Percentiles rank a stretch among this genome's conserved stretches.
phyloP scores from a whole-genome alignment of 2,797 vertebrate species.

The Arctocebus calabarensis region DNA sequence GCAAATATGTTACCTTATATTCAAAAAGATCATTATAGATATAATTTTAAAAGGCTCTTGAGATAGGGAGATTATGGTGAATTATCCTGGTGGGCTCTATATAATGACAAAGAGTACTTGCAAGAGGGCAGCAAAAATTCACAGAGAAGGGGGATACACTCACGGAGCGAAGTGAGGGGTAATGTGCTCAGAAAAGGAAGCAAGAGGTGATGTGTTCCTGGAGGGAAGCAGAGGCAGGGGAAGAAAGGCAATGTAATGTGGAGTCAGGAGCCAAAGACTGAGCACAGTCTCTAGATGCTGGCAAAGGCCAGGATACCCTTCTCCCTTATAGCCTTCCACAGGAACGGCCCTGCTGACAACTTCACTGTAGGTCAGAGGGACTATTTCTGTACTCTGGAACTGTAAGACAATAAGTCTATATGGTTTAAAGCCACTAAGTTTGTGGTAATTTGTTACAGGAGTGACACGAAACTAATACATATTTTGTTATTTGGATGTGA shows the following conservation, averaged over 20 bases:
- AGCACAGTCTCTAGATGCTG: not conserved
- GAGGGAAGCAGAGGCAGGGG: too few species aligned
- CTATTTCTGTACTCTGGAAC: not conserved
- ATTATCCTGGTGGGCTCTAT: not conserved
- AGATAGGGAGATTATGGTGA: not conserved
- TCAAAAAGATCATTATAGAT: not conserved
- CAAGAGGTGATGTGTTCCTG: too few species aligned
- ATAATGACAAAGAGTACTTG: not conserved
- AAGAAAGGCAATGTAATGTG: not conserved
- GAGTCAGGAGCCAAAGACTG: accelerated
- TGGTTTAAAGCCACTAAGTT: not conserved
- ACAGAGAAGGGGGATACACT: not conserved
- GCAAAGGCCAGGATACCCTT: not conserved
- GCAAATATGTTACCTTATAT: not conserved
- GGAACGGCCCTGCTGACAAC: not conserved
- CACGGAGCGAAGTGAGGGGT: too few species aligned
- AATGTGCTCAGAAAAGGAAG: too few species aligned
- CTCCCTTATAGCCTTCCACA: not conserved
- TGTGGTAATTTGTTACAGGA: not conserved
- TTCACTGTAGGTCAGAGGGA: not conserved
- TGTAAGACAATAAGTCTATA: not conserved
- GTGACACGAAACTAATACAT: not conserved
- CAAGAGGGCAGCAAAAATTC: not conserved
- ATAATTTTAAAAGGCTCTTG: not conserved
- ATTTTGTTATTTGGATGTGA: not conserved